Conservation (phyloP, 37 sponge, comb jelly and placozoan species). For the Cliona cf. orientalis region DNA sequence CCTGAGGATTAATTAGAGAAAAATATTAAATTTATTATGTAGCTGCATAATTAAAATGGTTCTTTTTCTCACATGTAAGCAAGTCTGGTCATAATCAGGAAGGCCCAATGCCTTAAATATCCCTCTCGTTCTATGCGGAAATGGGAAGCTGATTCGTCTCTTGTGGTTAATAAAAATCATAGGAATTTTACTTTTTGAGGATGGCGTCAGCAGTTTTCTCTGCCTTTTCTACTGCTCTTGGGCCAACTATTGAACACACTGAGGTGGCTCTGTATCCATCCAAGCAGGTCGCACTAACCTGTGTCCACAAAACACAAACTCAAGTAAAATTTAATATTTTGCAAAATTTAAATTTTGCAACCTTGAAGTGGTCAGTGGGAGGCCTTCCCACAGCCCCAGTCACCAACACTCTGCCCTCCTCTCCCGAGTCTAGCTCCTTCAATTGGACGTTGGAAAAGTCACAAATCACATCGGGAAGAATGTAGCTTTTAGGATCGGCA, state of each 20-base stretch:
- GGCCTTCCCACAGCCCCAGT: slow-evolving; percentile 81
- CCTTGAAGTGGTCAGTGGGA: slow-evolving; percentile 82
- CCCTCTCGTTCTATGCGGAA: slow-evolving; percentile 54
- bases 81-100: slow-evolving; percentile 69
- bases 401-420: slow-evolving; percentile 73
- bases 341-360: slow-evolving; percentile 3
- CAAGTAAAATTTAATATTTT: not conserved
- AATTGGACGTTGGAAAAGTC: slow-evolving; percentile 88
- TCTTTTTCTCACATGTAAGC: slow-evolving; percentile 71
- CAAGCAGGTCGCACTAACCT: slow-evolving; percentile 90
- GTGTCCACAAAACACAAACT: not conserved
- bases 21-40: not conserved
- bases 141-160: not conserved
- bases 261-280: slow-evolving; percentile 89
- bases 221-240: slow-evolving; percentile 83
- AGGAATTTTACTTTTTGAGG: slow-evolving; percentile 43
- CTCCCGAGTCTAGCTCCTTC: slow-evolving; percentile 32
- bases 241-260: slow-evolving; percentile 80
- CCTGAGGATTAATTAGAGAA: slow-evolving; percentile 22
- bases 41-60: not conserved
- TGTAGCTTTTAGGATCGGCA: slow-evolving; percentile 87
- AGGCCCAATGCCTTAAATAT: slow-evolving; percentile 71
- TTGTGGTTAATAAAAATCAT: not conserved
- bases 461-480: slow-evolving; percentile 97
- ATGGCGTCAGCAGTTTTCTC: slow-evolving; percentile 81